phyloP scores from a whole-genome alignment of 2,113 vertebrate genomes.

The Octodon degus region DNA sequence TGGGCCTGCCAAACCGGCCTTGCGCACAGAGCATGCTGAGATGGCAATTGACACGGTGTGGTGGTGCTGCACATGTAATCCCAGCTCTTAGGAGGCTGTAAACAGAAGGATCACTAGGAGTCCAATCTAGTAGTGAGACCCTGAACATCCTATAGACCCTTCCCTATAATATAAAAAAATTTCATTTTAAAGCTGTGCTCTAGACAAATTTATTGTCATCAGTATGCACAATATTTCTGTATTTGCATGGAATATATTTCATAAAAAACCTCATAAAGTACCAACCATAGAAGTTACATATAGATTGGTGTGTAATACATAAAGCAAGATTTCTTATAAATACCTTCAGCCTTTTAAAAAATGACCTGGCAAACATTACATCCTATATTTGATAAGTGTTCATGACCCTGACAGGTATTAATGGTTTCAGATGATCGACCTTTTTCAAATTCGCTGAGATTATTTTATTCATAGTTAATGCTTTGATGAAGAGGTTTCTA shows the following conservation, averaged over 20 bases:
- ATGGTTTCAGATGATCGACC: constrained; percentile 86
- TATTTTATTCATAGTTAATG: constrained; percentile 90
- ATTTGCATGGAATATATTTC: constrained; percentile 97
- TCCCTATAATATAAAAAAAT: constrained; percentile 60
- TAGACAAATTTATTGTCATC: constrained; percentile 99
- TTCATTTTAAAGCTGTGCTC: constrained; percentile 95
- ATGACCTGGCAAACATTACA: constrained; percentile 77
- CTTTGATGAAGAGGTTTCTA: constrained; percentile 93
- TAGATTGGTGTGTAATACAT: constrained; percentile 96
- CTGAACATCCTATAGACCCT: too few species aligned
- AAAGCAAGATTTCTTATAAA: constrained; percentile 92
- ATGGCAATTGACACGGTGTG: too few species aligned
- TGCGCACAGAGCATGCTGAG: too few species aligned
- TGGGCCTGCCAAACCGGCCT: too few species aligned
- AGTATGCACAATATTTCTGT: constrained; percentile 89
- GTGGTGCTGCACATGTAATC: too few species aligned
- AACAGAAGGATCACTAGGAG: too few species aligned
- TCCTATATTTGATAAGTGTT: constrained; percentile 90
- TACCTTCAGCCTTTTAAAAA: constrained; percentile 93
- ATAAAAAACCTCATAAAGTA: constrained; percentile 97
- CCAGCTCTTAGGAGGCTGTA: too few species aligned
- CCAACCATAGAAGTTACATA: constrained; percentile 95
- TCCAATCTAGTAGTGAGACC: too few species aligned
- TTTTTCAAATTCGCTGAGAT: constrained; percentile 90
- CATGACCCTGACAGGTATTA: constrained; percentile 87